Conservation (phyloP, 1,140 invertebrate genomes). For the Geopemphigus sp. region DNA sequence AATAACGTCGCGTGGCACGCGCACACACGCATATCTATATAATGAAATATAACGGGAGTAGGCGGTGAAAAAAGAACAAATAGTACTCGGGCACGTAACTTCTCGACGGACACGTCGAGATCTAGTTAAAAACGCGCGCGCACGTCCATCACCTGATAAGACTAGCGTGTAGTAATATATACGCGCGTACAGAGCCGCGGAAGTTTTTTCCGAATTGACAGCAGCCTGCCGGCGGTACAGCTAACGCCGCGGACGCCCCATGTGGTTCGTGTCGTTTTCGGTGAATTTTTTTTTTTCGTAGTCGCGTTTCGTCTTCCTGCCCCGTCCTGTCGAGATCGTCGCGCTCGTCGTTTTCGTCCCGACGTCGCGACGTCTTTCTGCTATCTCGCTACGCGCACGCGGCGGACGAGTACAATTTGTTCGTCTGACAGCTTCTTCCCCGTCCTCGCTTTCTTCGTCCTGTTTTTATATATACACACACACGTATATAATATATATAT, state of each 20-base stretch:
- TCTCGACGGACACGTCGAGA: background rate
- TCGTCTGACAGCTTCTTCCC: slow-evolving; percentile 39
- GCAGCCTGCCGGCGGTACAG: slow-evolving; percentile 4
- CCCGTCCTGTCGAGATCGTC: background rate
- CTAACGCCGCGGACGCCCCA: no score
- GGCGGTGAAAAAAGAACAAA: background rate
- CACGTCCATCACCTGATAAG: slow-evolving; percentile 41
- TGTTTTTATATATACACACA: background rate
- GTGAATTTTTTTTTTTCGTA: slow-evolving; percentile 28
- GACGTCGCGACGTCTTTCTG: slow-evolving; percentile 3
- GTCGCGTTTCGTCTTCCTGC: background rate
- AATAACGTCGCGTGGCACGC: no score
- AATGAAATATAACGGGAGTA: no score
- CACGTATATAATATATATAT: background rate
- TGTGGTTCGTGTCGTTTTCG: slow-evolving; percentile 32
- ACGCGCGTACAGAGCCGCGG: background rate
- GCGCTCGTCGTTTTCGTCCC: no score
- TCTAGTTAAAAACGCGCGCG: background rate
- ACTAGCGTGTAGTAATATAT: background rate
- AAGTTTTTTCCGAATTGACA: slow-evolving; percentile 20
- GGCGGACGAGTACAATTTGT: slow-evolving; percentile 48
- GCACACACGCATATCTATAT: no score
- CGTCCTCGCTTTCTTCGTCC: slow-evolving; percentile 22
- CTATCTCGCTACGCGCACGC: background rate
- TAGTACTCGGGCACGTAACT: background rate